Conservation (phyloP, 2,888 invertebrate genomes). For the Lasioglossum malachurum region DNA sequence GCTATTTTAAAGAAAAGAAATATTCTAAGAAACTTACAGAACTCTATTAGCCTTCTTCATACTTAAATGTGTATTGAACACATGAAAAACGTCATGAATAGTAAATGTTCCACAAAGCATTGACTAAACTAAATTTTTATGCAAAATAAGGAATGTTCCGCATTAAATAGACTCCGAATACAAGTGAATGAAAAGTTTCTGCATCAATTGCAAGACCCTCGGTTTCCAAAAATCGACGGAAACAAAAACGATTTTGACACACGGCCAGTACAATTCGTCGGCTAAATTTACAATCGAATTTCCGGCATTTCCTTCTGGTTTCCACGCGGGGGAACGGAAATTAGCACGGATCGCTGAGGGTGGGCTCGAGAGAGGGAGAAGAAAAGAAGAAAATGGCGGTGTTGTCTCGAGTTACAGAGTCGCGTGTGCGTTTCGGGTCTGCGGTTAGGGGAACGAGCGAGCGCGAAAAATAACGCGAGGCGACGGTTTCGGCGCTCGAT, state of each 20-base stretch:
- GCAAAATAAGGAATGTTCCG: no score
- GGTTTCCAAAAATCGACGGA: background rate
- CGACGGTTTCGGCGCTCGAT: slow-evolving; percentile 47
- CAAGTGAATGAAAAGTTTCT: no score
- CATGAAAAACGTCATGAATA: no score
- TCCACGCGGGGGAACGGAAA: background rate
- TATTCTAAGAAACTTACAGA: no score
- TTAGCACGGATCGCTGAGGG: slow-evolving; percentile 1
- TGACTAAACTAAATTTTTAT: no score
- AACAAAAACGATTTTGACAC: background rate
- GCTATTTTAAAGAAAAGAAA: no score
- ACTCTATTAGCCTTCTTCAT: no score
- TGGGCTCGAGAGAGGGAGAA: background rate
- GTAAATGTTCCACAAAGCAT: no score
- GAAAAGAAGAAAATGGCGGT: slow-evolving; percentile 46
- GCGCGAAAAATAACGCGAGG: slow-evolving; percentile 65
- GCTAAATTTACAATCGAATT: background rate
- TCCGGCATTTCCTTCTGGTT: slow-evolving; percentile 6
- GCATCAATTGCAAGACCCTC: background rate
- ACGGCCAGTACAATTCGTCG: background rate
- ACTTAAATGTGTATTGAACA: no score
- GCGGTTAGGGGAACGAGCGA: slow-evolving; percentile 7
- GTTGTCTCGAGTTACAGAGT: slow-evolving; percentile 46
- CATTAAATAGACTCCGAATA: no score
- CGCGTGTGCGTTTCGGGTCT: slow-evolving; percentile 15